Base-by-base conservation (phyloP, 2,113 vertebrate genomes). In the Taurulus bubalis region DNA sequence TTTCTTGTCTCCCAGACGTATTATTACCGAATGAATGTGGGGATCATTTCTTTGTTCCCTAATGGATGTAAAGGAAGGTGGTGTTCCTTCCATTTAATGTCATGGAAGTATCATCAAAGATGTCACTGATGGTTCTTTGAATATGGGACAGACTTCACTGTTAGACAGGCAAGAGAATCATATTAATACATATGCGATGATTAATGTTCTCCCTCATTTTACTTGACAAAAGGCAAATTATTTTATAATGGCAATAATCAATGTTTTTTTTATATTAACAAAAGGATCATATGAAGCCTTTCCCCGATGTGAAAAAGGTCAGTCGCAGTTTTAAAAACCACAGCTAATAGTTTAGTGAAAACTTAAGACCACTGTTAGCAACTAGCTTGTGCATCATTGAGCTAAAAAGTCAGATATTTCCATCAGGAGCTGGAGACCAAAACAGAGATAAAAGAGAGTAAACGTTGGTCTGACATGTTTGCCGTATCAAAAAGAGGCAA, bases 51-150 rank as follows among this genome's bases (percentile, higher is more conserved):
- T 67, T 68, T 53, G 16, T 76, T 55, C 67, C 7, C 24, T 63
- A 34, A 68, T 80, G 28, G 60, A 68, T 66, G 69, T 42, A 20
- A 66, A 6, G 55, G 16, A 56, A 22, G 26, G 38, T 16, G 20
- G 30, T 30, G 38, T 5, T 70, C 22, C 40, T 45, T 56, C 53
- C 42, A 42, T 42, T 68, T 69, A 16, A 55, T 28, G 40, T 53
- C 64, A 26, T 14, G 30, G 28, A 60, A 30, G 30, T 20, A 26
- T 18, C n/a, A 28, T 36, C 18, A 71, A 53, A 71, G 59, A 77
- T 65, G 49, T 65, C 66, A 49, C 36, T 15, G 18, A 6, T 24
- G 26, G 26, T 2, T 6, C 67, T 18, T 47, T 77, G 16, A 82
- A 59, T 36, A n/a, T 36, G 15, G 18, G 45, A 8, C 10, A 51